A percentile compares a stretch with the other conserved stretches of the same genome.
Evolutionary conservation across 1,140 invertebrate genomes (phyloP).

Genomic region (Callitettix versicolor): DNA sequence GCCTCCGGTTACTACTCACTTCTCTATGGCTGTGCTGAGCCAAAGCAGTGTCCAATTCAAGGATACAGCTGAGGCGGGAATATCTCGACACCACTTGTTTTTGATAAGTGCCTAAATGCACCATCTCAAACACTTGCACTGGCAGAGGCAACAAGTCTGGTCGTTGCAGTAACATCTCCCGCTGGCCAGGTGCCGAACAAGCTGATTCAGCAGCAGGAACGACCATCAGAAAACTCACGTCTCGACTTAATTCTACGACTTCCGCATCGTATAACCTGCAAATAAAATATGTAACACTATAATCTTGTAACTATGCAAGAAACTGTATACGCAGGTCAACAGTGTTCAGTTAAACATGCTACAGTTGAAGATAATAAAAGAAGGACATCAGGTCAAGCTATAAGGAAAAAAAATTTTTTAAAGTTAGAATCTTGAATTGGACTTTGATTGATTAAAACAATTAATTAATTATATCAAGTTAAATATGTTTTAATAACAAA

Average conservation of each 20-base stretch:
- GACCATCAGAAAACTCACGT: conserved; percentile 81
- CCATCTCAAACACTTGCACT: conserved; percentile 82
- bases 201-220: conserved; percentile 82
- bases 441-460: no score
- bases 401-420: no score
- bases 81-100: conserved; percentile 77
- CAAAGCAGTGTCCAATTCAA: conserved; percentile 83
- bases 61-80: conserved; percentile 77
- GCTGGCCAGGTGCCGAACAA: conserved; percentile 80
- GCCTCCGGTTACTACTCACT: no score
- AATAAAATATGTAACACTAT: no score
- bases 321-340: no score
- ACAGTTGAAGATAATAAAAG: no score
- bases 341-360: no score
- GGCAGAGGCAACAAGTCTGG: conserved; percentile 75
- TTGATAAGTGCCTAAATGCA: conserved; percentile 85
- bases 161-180: conserved; percentile 65
- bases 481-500: no score
- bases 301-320: no score
- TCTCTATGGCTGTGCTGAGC: conserved; percentile 86
- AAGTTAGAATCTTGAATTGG: no score
- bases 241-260: conserved; percentile 77
- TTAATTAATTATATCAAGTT: no score
- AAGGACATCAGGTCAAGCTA: no score
- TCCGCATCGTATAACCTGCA: conserved; percentile 75